These are phyloP conservation scores for Microplitis mediator DNA, from an alignment of 1,140 invertebrate species.

Conservation along the genomic window DNA sequence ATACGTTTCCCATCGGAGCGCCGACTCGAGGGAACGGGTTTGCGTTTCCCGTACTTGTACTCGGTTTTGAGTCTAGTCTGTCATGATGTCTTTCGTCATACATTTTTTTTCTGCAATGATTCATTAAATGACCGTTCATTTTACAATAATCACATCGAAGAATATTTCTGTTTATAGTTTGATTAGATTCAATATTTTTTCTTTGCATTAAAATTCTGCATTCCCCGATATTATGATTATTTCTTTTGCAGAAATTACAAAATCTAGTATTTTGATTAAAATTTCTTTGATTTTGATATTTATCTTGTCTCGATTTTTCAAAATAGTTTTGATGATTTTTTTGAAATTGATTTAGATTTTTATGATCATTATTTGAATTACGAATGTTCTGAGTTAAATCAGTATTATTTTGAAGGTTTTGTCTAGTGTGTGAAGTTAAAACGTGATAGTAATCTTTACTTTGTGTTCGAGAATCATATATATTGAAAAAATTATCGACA, in stretches of 20 bases:
- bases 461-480: too few species aligned
- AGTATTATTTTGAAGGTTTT: too few species aligned
- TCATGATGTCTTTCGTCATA: neutral
- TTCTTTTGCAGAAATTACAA: slow-evolving; percentile 1
- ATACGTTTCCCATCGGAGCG: too few species aligned
- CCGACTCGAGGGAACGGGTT: neutral
- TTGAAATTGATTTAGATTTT: too few species aligned
- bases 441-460: too few species aligned
- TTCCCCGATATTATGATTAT: neutral
- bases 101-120: neutral
- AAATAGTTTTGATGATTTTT: neutral
- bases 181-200: neutral
- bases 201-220: neutral
- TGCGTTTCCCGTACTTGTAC: neutral
- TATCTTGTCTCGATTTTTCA: neutral
- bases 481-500: neutral
- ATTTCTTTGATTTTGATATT: neutral
- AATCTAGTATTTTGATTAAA: neutral
- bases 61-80: too few species aligned
- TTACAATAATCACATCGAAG: neutral
- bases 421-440: too few species aligned
- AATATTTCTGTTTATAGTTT: neutral
- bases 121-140: neutral
- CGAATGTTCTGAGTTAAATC: too few species aligned
- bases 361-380: too few species aligned